These are phyloP conservation scores for Poeciliopsis retropinna DNA, from an alignment of 2,113 vertebrate genomes.

Conservation along the genomic window DNA sequence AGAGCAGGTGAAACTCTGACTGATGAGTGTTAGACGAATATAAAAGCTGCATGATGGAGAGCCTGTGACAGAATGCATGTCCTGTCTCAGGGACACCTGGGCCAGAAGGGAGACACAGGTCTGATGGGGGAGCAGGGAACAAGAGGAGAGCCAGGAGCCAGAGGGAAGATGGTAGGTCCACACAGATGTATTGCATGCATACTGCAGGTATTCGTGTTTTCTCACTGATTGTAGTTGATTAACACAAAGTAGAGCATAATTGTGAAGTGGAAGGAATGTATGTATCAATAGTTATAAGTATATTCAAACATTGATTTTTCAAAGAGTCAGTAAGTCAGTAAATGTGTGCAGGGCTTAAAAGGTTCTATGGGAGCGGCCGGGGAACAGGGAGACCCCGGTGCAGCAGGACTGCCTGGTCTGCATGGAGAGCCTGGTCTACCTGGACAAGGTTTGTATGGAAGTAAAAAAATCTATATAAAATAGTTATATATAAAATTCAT, in stretches of 20 bases:
- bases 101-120: constrained; percentile 33
- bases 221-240: no score
- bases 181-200: neutral
- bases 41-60: neutral
- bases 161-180: constrained; percentile 52
- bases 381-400: constrained; percentile 35
- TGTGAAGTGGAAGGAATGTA: no score
- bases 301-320: neutral
- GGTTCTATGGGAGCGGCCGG: constrained; percentile 45
- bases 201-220: neutral
- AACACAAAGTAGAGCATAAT: no score
- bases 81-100: constrained; percentile 52
- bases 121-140: constrained; percentile 46
- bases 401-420: constrained; percentile 41
- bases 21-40: neutral
- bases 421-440: constrained; percentile 54
- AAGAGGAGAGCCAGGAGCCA: constrained; percentile 57
- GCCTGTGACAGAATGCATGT: neutral
- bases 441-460: constrained; percentile 61
- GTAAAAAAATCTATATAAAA: no score
- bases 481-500: no score
- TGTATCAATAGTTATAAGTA: no score
- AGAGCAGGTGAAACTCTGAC: constrained; percentile 46
- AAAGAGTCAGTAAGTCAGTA: neutral
- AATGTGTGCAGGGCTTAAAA: constrained; percentile 40